Base-by-base conservation (phyloP, 92 coral and sea anemone species). In the Phenganax stokvisi region DNA sequence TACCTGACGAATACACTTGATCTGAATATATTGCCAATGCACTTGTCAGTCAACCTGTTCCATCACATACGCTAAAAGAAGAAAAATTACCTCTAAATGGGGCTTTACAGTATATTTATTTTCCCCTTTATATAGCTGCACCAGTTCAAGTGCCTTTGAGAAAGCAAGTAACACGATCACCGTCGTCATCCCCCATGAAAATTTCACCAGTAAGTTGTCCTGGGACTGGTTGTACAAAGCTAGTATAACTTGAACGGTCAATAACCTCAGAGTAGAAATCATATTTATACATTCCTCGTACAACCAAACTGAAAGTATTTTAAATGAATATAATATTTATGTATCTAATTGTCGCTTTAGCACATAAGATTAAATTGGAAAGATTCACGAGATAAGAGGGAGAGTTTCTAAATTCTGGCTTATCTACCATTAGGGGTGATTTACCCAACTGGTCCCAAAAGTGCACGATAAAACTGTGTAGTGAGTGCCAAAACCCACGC, bases 171-270 rank as follows among this genome's bases (percentile, higher is more conserved):
- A 87, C 96, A n/a, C 93, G 92, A 56, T 75, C 89, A 30, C 75
- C 69, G 12, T 73, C 84, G 47, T 78, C 89, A 51, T 91, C 97
- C 55, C 88, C 91, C 1, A 51, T 83, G 51, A 89, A 91, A 7
- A 86, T 84, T 72, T 93, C 97, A 20, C 97, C 97, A 30, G 96
- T 91, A 86, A 86, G 82, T 81, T 29, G 27, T 30, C 54, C 29
- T 47, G 60, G n/a, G 2, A 1, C 0, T 6, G 30, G 30, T 65
- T 65, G 15, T 12, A 59, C 15, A 3, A 20, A 59, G 65, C 65
- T 12, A 1, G 25, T 59, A 59, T 59, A 7, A 7, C 25, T 1
- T 59, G 7, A 37, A 37, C 47, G 47, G 47, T 37, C 3, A 5
- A 37, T 5, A 37, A 37, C 2, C 47, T 37, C 0, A 37, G 47